Evolutionary conservation across 1,140 invertebrate species (phyloP).

Genomic region (Drosophila neocordata): DNA sequence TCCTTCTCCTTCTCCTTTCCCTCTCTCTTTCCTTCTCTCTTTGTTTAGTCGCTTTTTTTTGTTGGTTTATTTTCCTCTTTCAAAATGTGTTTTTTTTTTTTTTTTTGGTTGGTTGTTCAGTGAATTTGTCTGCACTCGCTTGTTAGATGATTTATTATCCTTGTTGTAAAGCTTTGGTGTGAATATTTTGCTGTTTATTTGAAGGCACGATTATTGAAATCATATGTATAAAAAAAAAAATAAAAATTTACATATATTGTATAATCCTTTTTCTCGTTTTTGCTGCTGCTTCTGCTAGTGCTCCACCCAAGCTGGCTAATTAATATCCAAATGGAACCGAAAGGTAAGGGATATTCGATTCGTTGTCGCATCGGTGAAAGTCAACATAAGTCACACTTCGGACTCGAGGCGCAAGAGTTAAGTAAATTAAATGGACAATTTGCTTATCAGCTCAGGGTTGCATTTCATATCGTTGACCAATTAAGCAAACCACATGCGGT

Average conservation of each 20-base stretch:
- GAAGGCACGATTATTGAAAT: conserved; percentile 69
- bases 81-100: conserved; percentile 50
- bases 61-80: conserved; percentile 53
- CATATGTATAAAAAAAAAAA: neutral
- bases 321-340: conserved; percentile 65
- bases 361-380: conserved; percentile 58
- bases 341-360: conserved; percentile 27
- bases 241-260: neutral
- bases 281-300: conserved; percentile 34
- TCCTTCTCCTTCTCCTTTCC: conserved; percentile 6
- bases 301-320: conserved; percentile 51
- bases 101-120: conserved; percentile 69
- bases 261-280: conserved; percentile 25
- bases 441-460: conserved; percentile 59
- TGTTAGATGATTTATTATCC: conserved; percentile 74
- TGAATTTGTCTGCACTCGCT: conserved; percentile 76
- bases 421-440: conserved; percentile 45
- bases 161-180: conserved; percentile 56
- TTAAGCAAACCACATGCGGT: conserved; percentile 75
- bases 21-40: conserved; percentile 21
- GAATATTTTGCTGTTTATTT: conserved; percentile 66
- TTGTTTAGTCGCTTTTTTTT: conserved; percentile 45
- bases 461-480: conserved; percentile 45
- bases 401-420: conserved; percentile 1
- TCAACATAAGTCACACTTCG: conserved; percentile 75